These are phyloP conservation scores for Semaprochilodus insignis DNA, from an alignment of 2,797 vertebrate species.

Conservation along the genomic window DNA sequence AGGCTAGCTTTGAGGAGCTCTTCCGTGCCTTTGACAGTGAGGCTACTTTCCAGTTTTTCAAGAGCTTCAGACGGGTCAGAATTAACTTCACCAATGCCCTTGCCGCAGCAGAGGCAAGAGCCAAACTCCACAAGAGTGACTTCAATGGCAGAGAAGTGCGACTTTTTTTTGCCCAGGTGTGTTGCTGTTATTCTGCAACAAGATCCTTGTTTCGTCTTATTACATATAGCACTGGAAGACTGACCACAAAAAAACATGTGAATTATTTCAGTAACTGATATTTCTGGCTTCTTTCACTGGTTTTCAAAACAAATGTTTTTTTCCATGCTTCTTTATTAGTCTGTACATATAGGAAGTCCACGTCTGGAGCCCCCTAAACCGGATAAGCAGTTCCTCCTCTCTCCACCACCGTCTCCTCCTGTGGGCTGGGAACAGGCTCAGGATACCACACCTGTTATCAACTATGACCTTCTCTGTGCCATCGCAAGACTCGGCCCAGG, in stretches of 20 bases:
- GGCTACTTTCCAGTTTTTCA: conserved; percentile 95
- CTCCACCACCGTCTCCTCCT: conserved; percentile 92
- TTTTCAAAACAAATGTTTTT: no score
- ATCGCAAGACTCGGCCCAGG: conserved; percentile 95
- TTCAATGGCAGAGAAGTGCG: conserved; percentile 93
- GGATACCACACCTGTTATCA: conserved; percentile 91
- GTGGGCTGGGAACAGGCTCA: conserved; percentile 91
- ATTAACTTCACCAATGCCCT: conserved; percentile 92
- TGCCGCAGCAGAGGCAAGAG: conserved; percentile 89
- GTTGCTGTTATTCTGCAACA: not conserved
- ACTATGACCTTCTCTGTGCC: conserved; percentile 94
- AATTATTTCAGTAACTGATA: not conserved
- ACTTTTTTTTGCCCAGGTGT: conserved; percentile 95
- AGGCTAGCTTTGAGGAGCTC: conserved; percentile 91
- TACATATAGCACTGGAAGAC: not conserved
- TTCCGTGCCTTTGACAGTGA: conserved; percentile 89
- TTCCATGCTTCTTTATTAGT: conserved; percentile 73
- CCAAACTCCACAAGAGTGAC: conserved; percentile 89
- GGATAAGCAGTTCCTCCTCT: conserved; percentile 95
- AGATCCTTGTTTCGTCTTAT: not conserved
- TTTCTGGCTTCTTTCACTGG: not conserved
- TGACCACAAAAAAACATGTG: not conserved
- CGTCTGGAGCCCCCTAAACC: conserved; percentile 93
- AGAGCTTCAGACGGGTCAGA: conserved; percentile 91
- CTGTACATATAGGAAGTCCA: conserved; percentile 92